A percentile compares a stretch with the other conserved stretches of the same genome.
Conservation (phyloP, 2,797 vertebrate genomes). For the Enteromius mattozi region DNA sequence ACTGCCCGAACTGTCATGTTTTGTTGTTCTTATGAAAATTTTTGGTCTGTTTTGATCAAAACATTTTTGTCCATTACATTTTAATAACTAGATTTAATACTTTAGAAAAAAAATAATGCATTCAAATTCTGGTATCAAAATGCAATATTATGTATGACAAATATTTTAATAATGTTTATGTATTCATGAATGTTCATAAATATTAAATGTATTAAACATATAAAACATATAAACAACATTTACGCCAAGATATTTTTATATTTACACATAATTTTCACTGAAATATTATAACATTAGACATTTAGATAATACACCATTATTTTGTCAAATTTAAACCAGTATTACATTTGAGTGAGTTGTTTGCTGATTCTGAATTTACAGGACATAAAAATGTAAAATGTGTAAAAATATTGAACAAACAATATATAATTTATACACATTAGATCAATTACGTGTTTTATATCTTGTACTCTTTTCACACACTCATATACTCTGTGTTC, state of each 20-base stretch:
- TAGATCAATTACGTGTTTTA: neutral
- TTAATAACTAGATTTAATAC: neutral
- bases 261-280: neutral
- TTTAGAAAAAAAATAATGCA: neutral
- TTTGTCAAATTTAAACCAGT: neutral
- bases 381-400: neutral
- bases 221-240: neutral
- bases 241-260: neutral
- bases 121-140: neutral
- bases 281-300: neutral
- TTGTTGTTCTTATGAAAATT: neutral
- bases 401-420: neutral
- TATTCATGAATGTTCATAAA: neutral
- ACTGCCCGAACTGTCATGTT: neutral
- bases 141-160: neutral
- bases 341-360: neutral
- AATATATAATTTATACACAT: neutral
- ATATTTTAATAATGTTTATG: neutral
- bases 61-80: neutral
- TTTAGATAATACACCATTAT: neutral
- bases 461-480: neutral
- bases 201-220: neutral
- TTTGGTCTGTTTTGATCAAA: neutral
- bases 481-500: neutral
- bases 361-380: neutral